These are phyloP conservation scores for Toxotes lorentzi DNA, from an alignment of 2,797 vertebrate genomes.

Conservation along the genomic window DNA sequence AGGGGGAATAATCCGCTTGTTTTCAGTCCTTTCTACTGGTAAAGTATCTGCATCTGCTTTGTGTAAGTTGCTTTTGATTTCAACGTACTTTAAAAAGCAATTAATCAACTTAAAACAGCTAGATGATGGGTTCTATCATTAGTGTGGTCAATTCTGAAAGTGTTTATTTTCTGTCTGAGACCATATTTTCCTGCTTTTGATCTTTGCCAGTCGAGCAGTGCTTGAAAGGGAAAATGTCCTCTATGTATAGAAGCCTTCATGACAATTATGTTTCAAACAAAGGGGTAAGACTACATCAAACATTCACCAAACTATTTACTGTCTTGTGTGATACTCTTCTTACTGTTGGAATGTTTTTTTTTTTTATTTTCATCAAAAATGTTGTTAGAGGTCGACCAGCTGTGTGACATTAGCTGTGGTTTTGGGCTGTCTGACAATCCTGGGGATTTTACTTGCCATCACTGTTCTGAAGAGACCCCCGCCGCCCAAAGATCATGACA, in stretches of 20 bases:
- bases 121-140: not conserved
- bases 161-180: not conserved
- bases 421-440: constrained; percentile 61
- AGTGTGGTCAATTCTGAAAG: not conserved
- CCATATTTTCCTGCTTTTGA: constrained; percentile 6
- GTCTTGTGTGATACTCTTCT: not conserved
- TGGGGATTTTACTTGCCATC: constrained; percentile 75
- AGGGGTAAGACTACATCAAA: constrained; percentile 65
- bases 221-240: constrained; percentile 55
- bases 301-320: not conserved
- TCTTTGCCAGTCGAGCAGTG: constrained; percentile 23
- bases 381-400: constrained; percentile 63
- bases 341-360: not conserved
- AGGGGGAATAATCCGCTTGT: constrained; percentile 12
- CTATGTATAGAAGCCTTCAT: constrained; percentile 69
- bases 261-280: constrained; percentile 69
- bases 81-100: not conserved
- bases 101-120: not conserved
- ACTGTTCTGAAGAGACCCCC: constrained; percentile 71
- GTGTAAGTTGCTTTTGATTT: constrained; percentile 64
- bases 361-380: not conserved
- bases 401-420: constrained; percentile 52
- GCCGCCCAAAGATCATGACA: constrained; percentile 18
- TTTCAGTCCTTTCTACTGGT: not conserved
- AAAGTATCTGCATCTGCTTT: constrained; percentile 16